Evolutionary conservation across 1,140 invertebrate genomes (phyloP).

Genomic region (Cotesia glomerata): DNA sequence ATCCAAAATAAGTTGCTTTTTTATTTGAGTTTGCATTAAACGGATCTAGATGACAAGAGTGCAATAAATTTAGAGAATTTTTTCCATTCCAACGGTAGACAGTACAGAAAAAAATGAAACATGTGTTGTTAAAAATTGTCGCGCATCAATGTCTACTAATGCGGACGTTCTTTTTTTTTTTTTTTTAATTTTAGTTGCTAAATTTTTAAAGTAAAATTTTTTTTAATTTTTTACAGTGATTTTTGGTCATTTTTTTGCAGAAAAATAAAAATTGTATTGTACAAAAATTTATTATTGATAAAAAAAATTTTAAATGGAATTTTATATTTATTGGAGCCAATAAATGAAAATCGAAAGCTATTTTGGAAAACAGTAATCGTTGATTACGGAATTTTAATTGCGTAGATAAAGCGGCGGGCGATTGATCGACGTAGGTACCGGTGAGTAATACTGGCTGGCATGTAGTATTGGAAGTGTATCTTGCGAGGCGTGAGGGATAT

Average conservation of each 20-base stretch:
- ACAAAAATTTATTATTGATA: too few species aligned
- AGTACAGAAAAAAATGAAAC: slow-evolving; percentile 7
- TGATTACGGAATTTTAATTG: slow-evolving; percentile 19
- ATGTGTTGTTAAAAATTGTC: slow-evolving; percentile 1
- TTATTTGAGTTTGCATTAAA: neutral
- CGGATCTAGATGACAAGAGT: neutral
- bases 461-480: neutral
- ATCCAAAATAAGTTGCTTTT: too few species aligned
- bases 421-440: slow-evolving; percentile 17
- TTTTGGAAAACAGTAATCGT: neutral
- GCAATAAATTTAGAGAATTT: slow-evolving; percentile 6
- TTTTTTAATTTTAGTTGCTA: neutral
- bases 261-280: too few species aligned
- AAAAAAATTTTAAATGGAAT: too few species aligned
- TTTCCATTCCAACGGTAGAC: neutral
- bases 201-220: neutral
- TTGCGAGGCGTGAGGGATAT: slow-evolving; percentile 18
- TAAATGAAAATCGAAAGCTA: neutral
- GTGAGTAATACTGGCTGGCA: too few species aligned
- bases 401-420: slow-evolving; percentile 8
- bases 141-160: slow-evolving; percentile 8
- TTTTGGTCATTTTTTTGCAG: too few species aligned
- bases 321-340: neutral
- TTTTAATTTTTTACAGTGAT: neutral
- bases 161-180: slow-evolving; percentile 8